Percentiles rank a stretch among this genome's conserved stretches.
phyloP scores from a whole-genome alignment of 2,113 vertebrate species.

The Lutjanus erythropterus region DNA sequence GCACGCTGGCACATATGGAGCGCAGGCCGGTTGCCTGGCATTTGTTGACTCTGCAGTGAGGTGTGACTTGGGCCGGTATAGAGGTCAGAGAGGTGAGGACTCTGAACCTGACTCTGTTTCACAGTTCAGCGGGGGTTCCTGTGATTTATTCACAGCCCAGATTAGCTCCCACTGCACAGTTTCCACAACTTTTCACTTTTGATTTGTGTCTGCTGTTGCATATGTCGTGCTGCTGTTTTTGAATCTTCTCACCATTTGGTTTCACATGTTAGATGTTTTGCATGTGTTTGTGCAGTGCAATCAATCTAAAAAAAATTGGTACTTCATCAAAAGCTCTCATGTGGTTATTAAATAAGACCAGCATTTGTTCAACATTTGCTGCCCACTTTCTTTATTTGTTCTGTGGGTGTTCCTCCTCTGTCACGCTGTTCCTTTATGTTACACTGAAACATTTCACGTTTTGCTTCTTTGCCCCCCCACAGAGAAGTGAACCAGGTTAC shows the following conservation, averaged over 20 bases:
- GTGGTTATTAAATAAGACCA: not conserved
- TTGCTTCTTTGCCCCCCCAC: not conserved
- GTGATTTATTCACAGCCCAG: conserved; percentile 43
- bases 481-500: conserved; percentile 1
- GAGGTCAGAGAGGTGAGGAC: conserved; percentile 68
- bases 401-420: not conserved
- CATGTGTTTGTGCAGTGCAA: not conserved
- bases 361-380: not conserved
- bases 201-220: not conserved
- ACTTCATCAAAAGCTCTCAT: too few relatives aligned
- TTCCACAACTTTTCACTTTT: conserved; percentile 1
- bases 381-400: not conserved
- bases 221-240: not conserved
- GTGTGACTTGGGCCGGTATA: conserved; percentile 68
- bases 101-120: conserved; percentile 58
- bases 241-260: not conserved
- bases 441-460: not conserved
- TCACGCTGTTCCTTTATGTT: not conserved
- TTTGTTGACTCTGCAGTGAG: conserved; percentile 75
- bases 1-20: conserved; percentile 66
- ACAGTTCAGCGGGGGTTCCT: conserved; percentile 40
- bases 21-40: conserved; percentile 50
- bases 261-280: not conserved
- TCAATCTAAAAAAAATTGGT: not conserved
- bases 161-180: not conserved